Evolutionary conservation across 2,888 invertebrate genomes (phyloP), one percentile per base, ranked within the genome.

Genomic region (Heliothis peltigera): DNA sequence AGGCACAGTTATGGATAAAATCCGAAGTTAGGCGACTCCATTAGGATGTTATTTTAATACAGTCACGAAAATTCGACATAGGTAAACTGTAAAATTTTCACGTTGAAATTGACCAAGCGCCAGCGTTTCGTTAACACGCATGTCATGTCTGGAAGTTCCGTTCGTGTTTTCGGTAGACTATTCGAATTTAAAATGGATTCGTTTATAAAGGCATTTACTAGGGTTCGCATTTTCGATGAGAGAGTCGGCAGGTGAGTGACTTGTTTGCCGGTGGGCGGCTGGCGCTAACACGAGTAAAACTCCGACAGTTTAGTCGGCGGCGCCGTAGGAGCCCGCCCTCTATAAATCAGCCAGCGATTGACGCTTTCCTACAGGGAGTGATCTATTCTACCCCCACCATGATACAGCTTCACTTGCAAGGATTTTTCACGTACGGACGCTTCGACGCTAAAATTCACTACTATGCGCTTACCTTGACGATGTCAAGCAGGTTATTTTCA

Each of bases 291-390:
- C 88, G 92, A 94, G 92, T 91, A 92, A 93, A 93, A 93, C 89
- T 87, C 87, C 82, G 89, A 91, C 92, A 91, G 93, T 91, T 93
- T 92, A 93, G 93, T 87, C 90, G 90, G 89, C 89, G 89, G 87
- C 87, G 87, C 85, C 84, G 84, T 74, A 68, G 80, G 69, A 75
- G 82, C 87, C 88, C 89, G 87, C 90, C 90, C 92, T 87, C 93
- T 88, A 94, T 95, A 94, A 94, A 95, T 95, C 94, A 94, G 91
- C 85, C 81, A 71, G 88, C 92, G 93, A 95, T 94, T 95, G 94
- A 95, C 93, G 92, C 91, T 89, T 93, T 92, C 93, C 93, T 93
- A 93, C 92, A 82, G 93, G 93, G 94, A 94, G 94, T 94, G 94
- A 94, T 95, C 94, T 94, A 95, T 94, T 93, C 89, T 88, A 80